Base-by-base conservation (phyloP, 2,888 invertebrate genomes). In the Macaria liturata region DNA sequence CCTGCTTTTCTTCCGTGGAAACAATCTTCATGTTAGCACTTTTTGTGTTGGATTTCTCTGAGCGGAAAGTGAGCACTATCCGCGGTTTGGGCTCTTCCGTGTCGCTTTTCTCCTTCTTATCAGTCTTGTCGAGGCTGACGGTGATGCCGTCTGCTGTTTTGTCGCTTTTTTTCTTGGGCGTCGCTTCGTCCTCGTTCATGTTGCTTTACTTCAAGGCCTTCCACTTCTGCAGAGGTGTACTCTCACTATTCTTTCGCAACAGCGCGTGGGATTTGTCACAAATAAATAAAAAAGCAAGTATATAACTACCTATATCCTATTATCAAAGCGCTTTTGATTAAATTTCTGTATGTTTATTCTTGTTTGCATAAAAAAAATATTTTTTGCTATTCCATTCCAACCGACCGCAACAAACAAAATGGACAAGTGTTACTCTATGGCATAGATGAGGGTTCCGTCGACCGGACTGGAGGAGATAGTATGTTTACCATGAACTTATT, bases 61-160 rank as follows among this genome's bases (percentile, higher is more conserved):
- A 93, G n/a, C 94, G 88, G 65, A 94, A 93, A 0, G 94, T 94
- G 39, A 94, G 77, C 6, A 94, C 94, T 58, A 94, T 94, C 45
- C 94, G 89, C 3, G 94, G 94, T 72, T 94, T 93, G 0, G 87
- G 86, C 55, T 91, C 91, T 53, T 86, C 88, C 6, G 65, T 62
- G 39, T 86, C 87, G 34, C 74, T 72, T 68, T 83, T 84, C 4
- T 82, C 86, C 70, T 83, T 85, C 60, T 81, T 84, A 3, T 65
- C 87, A 57, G 61, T 60, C 64, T 85, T 84, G 49, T 86, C 86
- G 37, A 78, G 61, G 62, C 75, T 78, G 9, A 79, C 76, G 43
- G 74, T 72, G 34, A 80, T 57, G 52, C 74, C 80, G 40, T 87
- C 86, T 49, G 70, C 65, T 44, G 78, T 69, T 69, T 78, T 80